Conservation (phyloP, 2,888 invertebrate species). For the Polyommatus icarus region DNA sequence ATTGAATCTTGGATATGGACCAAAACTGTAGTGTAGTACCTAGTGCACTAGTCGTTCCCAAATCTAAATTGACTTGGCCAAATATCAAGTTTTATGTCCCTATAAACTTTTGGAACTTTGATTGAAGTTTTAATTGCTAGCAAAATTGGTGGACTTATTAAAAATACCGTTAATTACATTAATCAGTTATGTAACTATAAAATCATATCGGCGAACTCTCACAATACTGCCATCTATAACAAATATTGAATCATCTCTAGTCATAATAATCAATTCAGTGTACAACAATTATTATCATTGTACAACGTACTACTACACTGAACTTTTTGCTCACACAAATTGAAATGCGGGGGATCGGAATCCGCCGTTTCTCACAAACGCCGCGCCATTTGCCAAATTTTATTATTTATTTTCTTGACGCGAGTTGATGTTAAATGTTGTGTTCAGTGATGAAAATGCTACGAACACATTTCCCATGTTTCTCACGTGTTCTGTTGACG, state of each 20-base stretch:
- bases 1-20: constrained; percentile 12
- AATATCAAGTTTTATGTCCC: not conserved
- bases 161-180: too few relatives aligned
- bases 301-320: not conserved
- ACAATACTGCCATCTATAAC: not conserved
- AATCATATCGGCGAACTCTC: not conserved
- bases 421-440: constrained; percentile 7
- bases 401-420: constrained; percentile 18
- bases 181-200: not conserved
- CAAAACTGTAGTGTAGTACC: not conserved
- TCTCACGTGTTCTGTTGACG: not conserved
- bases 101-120: not conserved
- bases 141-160: not conserved
- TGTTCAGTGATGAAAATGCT: not conserved
- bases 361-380: constrained; percentile 20
- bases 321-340: constrained; percentile 11
- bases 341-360: constrained; percentile 31
- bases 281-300: not conserved
- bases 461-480: not conserved
- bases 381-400: constrained; percentile 25
- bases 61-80: not conserved
- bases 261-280: not conserved
- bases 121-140: not conserved
- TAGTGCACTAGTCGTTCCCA: not conserved
- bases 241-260: constrained; percentile 21